These are phyloP conservation scores for Calidris pygmaea DNA, from an alignment of 2,113 vertebrate species.

Conservation along the genomic window DNA sequence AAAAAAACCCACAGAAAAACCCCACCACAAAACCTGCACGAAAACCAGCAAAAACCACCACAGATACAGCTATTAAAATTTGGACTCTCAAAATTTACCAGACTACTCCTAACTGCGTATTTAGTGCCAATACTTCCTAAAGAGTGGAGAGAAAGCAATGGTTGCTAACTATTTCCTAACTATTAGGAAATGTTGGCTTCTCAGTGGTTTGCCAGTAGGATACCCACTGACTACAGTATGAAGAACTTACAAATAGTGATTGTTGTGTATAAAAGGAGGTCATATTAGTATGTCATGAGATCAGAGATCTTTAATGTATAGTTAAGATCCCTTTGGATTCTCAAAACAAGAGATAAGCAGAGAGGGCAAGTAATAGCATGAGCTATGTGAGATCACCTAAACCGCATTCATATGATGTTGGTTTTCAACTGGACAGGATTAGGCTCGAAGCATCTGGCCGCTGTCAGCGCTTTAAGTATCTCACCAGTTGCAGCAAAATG, in stretches of 20 bases:
- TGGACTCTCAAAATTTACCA: not conserved
- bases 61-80: not conserved
- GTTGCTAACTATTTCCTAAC: not conserved
- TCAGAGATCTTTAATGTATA: not conserved
- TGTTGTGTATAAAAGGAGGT: not conserved
- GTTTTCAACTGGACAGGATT: not conserved
- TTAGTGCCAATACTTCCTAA: not conserved
- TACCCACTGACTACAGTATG: not conserved
- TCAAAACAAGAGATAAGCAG: not conserved
- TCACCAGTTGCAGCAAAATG: not conserved
- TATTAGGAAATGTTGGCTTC: not conserved
- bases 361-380: not conserved
- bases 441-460: not conserved
- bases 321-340: not conserved
- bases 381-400: not conserved
- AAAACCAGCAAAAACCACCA: not conserved
- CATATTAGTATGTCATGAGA: not conserved
- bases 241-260: not conserved
- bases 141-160: not conserved
- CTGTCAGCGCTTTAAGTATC: not conserved
- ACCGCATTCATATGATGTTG: not conserved
- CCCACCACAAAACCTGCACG: not conserved
- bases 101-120: not conserved
- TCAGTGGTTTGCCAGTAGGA: not conserved
- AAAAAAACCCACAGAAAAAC: not conserved